These are phyloP conservation scores for Azorinus chamasolen DNA, from an alignment of 2,888 invertebrate genomes.

Conservation along the genomic window DNA sequence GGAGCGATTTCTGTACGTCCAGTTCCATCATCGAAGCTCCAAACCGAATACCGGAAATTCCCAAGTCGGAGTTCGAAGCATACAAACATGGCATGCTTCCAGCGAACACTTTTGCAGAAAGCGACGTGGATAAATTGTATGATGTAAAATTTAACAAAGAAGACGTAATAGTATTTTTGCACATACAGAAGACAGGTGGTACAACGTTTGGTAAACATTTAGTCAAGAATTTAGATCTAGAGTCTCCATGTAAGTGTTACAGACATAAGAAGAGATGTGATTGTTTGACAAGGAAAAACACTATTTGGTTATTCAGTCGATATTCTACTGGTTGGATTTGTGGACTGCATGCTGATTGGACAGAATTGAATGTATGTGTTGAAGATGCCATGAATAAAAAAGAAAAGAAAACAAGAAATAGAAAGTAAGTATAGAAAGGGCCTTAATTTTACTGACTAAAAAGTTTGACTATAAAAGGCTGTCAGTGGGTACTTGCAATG, in stretches of 20 bases:
- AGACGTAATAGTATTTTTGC: conserved; percentile 99
- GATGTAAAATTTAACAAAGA: conserved; percentile 89
- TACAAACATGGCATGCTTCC: conserved; percentile 55
- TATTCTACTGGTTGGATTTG: conserved; percentile 89
- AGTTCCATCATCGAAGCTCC: not conserved
- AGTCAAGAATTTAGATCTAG: conserved; percentile 96
- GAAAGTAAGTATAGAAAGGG: conserved; percentile 88
- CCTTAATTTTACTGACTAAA: no score
- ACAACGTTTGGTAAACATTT: conserved; percentile 98
- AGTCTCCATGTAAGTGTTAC: conserved; percentile 97
- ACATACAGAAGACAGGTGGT: conserved; percentile 99
- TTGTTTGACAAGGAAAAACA: conserved; percentile 77
- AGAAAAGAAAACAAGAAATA: conserved; percentile 93
- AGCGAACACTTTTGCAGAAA: conserved; percentile 40
- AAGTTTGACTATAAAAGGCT: no score
- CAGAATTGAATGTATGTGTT: conserved; percentile 90
- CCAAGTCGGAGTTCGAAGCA: conserved; percentile 29
- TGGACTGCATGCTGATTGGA: conserved; percentile 99
- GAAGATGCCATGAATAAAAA: conserved; percentile 96
- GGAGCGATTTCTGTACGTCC: conserved; percentile 14
- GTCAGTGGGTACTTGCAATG: no score
- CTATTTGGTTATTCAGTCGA: conserved; percentile 92
- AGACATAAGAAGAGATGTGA: conserved; percentile 92
- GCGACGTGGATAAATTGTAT: conserved; percentile 90
- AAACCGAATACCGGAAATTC: not conserved